Percentiles rank a stretch among this genome's conserved stretches.
These are phyloP conservation scores for Gonatopus flavifemur DNA, from an alignment of 1,140 invertebrate genomes.

Conservation along the genomic window DNA sequence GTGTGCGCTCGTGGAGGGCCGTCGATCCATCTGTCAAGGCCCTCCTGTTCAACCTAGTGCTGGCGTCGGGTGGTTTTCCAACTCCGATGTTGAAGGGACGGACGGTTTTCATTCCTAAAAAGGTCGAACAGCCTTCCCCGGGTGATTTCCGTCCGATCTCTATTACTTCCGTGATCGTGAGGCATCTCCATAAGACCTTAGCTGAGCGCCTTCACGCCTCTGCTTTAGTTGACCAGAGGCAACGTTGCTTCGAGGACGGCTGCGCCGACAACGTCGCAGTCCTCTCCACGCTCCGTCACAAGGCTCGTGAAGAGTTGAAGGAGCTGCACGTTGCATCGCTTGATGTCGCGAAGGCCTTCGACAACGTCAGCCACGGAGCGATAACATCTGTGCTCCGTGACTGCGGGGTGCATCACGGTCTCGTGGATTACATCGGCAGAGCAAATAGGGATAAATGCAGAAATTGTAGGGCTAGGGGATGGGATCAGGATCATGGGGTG, in stretches of 20 bases:
- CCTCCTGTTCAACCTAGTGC: slow-evolving; percentile 20
- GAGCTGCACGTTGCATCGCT: slow-evolving; percentile 13
- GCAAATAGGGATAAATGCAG: too few relatives aligned
- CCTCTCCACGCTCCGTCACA: slow-evolving; percentile 3
- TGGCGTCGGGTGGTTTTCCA: slow-evolving; percentile 7
- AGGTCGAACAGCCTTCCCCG: slow-evolving; percentile 14
- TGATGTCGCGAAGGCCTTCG: slow-evolving; percentile 45
- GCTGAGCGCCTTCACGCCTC: background rate
- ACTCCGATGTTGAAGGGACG: background rate
- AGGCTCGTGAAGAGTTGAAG: background rate
- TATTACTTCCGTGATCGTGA: slow-evolving; percentile 44
- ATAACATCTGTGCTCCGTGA: background rate
- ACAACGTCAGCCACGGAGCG: slow-evolving; percentile 31
- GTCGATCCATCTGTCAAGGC: slow-evolving; percentile 6
- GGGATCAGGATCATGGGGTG: too few relatives aligned
- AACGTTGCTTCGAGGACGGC: slow-evolving; percentile 23
- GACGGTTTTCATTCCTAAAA: slow-evolving; percentile 31
- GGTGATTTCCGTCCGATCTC: slow-evolving; percentile 48
- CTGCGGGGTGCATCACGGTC: background rate
- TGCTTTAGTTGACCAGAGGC: slow-evolving; percentile 7
- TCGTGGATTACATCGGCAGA: too few relatives aligned
- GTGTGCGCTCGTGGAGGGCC: background rate
- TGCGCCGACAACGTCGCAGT: slow-evolving; percentile 14
- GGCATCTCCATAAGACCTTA: slow-evolving; percentile 34
- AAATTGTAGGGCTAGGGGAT: too few relatives aligned